These are phyloP conservation scores for Caenorhabditis sp. DNA, from an alignment of 2,888 invertebrate species.

Conservation along the genomic window DNA sequence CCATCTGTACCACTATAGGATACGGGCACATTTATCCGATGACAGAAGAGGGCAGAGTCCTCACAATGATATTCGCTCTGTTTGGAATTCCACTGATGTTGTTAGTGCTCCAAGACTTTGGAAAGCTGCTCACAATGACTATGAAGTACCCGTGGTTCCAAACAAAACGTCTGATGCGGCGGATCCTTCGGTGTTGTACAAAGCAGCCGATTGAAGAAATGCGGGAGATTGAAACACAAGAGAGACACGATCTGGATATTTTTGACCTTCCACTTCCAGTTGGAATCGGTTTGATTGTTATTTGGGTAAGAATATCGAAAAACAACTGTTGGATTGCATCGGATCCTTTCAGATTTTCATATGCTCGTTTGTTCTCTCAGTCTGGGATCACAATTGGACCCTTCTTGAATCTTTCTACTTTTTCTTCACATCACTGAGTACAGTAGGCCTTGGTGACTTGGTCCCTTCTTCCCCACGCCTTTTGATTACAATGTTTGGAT, in stretches of 20 bases:
- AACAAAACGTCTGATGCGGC: slow-evolving; percentile 70
- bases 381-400: slow-evolving; percentile 88
- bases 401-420: slow-evolving; percentile 96
- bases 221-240: slow-evolving; percentile 69
- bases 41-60: slow-evolving; percentile 69
- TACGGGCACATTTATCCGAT: slow-evolving; percentile 78
- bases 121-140: slow-evolving; percentile 75
- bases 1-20: slow-evolving; percentile 68
- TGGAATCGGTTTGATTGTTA: slow-evolving; percentile 90
- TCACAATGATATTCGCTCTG: slow-evolving; percentile 76
- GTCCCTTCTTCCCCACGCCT: slow-evolving; percentile 88
- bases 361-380: slow-evolving; percentile 85
- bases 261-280: slow-evolving; percentile 95
- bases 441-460: slow-evolving; percentile 77
- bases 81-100: slow-evolving; percentile 77
- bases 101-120: slow-evolving; percentile 74
- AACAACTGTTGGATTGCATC: too few species aligned
- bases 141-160: slow-evolving; percentile 81
- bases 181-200: slow-evolving; percentile 74
- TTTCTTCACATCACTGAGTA: slow-evolving; percentile 92
- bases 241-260: slow-evolving; percentile 70
- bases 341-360: slow-evolving; percentile 89
- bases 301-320: slow-evolving; percentile 88
- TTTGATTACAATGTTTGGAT: slow-evolving; percentile 94
- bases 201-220: slow-evolving; percentile 76